Percentiles rank a stretch among this genome's conserved stretches.
Conservation (phyloP, 1,140 invertebrate genomes). For the Papilio dardanus region DNA sequence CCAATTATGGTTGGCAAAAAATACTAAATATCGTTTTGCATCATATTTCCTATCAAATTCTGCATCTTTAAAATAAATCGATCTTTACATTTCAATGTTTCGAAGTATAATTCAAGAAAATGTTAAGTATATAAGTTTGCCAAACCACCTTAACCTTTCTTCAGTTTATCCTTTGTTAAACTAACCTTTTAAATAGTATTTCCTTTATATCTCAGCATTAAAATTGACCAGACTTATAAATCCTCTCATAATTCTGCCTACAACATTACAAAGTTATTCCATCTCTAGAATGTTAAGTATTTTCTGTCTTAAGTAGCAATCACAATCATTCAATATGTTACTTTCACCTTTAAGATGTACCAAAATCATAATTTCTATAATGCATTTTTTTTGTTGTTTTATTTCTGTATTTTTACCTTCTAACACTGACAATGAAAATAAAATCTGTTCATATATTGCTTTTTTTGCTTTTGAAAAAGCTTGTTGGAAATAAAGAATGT, state of each 20-base stretch:
- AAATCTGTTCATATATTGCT: too few relatives aligned
- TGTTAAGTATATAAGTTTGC: background rate
- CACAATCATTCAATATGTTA: background rate
- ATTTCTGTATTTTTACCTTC: background rate
- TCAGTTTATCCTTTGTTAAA: background rate
- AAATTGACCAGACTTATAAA: background rate
- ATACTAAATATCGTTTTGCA: background rate
- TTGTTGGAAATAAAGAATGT: too few relatives aligned
- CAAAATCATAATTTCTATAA: background rate
- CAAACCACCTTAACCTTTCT: background rate
- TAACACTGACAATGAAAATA: too few relatives aligned
- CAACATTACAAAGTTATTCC: background rate
- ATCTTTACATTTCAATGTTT: background rate
- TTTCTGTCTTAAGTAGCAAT: background rate
- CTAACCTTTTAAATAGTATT: background rate
- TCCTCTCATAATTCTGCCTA: background rate
- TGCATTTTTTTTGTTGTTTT: background rate
- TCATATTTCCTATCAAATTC: background rate
- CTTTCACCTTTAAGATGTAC: background rate
- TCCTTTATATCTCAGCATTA: background rate
- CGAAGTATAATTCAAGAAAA: background rate
- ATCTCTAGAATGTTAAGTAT: background rate
- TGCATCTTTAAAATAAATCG: background rate
- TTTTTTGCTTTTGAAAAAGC: too few relatives aligned
- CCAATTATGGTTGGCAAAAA: background rate